Conservation (phyloP, 2,113 vertebrate genomes). For the Ginglymostoma cirratum region DNA sequence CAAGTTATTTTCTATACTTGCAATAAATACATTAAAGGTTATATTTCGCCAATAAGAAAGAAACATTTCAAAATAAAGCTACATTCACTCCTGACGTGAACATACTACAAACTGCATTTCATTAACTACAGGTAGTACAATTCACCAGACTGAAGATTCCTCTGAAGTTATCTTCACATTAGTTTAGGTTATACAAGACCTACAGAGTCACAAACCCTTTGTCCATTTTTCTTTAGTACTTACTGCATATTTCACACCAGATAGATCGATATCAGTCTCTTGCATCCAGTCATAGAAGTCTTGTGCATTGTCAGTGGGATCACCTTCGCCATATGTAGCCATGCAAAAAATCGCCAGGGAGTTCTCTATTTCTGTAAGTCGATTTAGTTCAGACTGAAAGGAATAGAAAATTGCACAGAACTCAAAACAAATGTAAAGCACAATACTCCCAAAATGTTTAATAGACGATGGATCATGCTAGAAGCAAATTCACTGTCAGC, state of each 20-base stretch:
- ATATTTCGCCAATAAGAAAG: neutral
- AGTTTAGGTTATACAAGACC: neutral
- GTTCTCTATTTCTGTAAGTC: constrained; percentile 78
- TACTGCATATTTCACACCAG: constrained; percentile 80
- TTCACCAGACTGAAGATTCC: neutral
- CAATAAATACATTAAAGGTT: neutral
- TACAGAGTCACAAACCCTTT: neutral
- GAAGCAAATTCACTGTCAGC: neutral
- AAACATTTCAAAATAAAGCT: neutral
- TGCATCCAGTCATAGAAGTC: constrained; percentile 97
- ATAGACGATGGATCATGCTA: neutral
- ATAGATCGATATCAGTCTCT: constrained; percentile 70
- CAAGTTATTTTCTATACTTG: neutral
- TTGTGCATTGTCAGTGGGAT: constrained; percentile 93
- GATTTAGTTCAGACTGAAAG: constrained; percentile 73
- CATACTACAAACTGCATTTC: neutral
- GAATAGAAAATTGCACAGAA: constrained; percentile 17
- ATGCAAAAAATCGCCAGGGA: constrained; percentile 90
- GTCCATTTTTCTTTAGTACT: constrained; percentile 48
- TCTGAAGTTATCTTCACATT: neutral
- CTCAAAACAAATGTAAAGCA: neutral
- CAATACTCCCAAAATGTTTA: neutral
- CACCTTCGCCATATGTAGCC: constrained; percentile 93
- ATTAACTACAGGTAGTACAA: neutral
- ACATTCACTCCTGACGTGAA: neutral